Percentiles rank a stretch among this genome's conserved stretches.
phyloP scores from a whole-genome alignment of 1,140 invertebrate species.

The Cephus cinctus region DNA sequence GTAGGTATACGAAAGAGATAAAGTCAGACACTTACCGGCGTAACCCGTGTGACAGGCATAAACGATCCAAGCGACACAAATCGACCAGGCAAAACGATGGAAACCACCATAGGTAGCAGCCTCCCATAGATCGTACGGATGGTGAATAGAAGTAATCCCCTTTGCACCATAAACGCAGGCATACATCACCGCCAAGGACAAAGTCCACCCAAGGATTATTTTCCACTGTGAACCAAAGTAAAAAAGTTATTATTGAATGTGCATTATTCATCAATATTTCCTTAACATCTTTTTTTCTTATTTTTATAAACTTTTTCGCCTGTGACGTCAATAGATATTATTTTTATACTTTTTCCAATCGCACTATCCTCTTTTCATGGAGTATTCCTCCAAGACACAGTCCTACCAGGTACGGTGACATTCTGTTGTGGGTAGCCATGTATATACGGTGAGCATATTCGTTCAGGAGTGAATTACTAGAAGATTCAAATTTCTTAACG shows the following conservation, averaged over 20 bases:
- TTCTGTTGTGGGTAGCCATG: conserved; percentile 16
- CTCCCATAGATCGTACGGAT: conserved; percentile 14
- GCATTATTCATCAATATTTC: not conserved
- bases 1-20: not conserved
- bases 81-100: conserved; percentile 47
- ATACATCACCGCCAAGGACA: conserved; percentile 10
- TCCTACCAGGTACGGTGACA: conserved; percentile 17
- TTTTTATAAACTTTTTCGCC: too few relatives aligned
- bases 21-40: conserved; percentile 32
- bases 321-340: not conserved
- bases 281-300: not conserved
- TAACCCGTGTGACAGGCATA: conserved; percentile 55
- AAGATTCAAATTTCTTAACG: not conserved
- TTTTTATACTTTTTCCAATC: conserved; percentile 1
- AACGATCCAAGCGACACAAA: conserved; percentile 53
- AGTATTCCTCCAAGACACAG: conserved; percentile 14
- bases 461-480: conserved; percentile 5
- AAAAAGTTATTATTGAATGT: too few relatives aligned
- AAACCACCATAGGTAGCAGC: conserved; percentile 46
- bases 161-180: conserved; percentile 16
- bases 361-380: not conserved
- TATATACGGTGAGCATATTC: not conserved
- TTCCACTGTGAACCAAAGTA: conserved; percentile 3
- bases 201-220: conserved; percentile 2
- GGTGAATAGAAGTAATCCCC: conserved; percentile 11